Conservation (phyloP, 1,140 invertebrate genomes). For the Dolichoris vasculosae region DNA sequence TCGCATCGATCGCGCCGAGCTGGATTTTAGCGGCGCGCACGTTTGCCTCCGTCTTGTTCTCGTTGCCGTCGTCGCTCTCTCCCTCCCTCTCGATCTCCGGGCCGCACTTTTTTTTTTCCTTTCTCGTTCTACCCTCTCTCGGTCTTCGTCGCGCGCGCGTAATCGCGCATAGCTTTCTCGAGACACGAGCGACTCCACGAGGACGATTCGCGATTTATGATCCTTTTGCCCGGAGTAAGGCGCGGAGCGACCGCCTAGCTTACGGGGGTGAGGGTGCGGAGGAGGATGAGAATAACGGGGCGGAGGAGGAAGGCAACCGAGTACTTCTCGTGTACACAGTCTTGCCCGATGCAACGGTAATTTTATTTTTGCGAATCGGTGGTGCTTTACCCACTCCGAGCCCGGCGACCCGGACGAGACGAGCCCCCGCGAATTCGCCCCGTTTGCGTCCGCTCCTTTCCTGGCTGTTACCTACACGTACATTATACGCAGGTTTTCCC, state of each 20-base stretch:
- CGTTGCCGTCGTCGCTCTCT: slow-evolving; percentile 62
- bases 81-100: slow-evolving; percentile 17
- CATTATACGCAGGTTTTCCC: background rate
- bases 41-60: slow-evolving; percentile 22
- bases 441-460: background rate
- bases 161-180: background rate
- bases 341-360: too few species aligned
- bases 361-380: slow-evolving; percentile 28
- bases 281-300: background rate
- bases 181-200: background rate
- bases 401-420: background rate
- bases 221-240: background rate
- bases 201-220: slow-evolving; percentile 41
- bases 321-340: background rate
- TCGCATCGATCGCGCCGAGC: slow-evolving; percentile 71
- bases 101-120: slow-evolving; percentile 64
- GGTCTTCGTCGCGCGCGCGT: slow-evolving; percentile 11
- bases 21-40: slow-evolving; percentile 31
- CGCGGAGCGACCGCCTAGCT: too few species aligned
- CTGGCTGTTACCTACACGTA: background rate
- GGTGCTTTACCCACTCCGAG: background rate
- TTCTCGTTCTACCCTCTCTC: slow-evolving; percentile 56
- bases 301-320: background rate
- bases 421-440: background rate
- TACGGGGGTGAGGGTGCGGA: too few species aligned